Conservation (phyloP, 2,113 vertebrate species). For the Sander vitreus region DNA sequence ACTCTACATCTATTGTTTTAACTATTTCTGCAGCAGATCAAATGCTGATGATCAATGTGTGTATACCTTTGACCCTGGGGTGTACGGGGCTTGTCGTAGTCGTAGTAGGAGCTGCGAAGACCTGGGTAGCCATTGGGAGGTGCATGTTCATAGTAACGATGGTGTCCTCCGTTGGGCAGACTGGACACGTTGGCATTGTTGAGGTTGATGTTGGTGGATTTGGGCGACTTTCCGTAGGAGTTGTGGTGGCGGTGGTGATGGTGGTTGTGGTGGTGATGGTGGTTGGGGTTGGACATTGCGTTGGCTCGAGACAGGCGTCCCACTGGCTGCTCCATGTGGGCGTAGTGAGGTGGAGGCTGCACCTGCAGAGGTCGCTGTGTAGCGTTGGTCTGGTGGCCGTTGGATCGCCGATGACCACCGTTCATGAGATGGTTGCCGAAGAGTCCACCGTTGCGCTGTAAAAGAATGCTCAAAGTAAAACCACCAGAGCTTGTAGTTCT, state of each 20-base stretch:
- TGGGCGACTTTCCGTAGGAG: constrained; percentile 93
- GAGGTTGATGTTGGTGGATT: constrained; percentile 98
- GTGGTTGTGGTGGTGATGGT: constrained; percentile 90
- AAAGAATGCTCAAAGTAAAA: constrained; percentile 78
- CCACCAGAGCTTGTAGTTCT: constrained; percentile 33
- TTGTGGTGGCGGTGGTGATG: constrained; percentile 92
- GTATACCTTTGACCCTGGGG: constrained; percentile 93
- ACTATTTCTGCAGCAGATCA: constrained; percentile 3
- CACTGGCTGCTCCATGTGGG: constrained; percentile 90
- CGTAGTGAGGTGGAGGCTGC: constrained; percentile 93
- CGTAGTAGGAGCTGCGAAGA: constrained; percentile 82
- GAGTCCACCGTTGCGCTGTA: constrained; percentile 95
- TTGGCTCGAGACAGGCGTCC: constrained; percentile 90
- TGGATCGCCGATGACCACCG: constrained; percentile 91
- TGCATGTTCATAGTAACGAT: constrained; percentile 87
- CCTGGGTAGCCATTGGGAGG: constrained; percentile 88
- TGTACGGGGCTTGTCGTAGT: constrained; percentile 88
- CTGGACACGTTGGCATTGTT: constrained; percentile 98
- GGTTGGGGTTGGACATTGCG: constrained; percentile 91
- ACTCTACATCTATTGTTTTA: constrained; percentile 1
- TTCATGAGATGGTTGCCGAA: constrained; percentile 97
- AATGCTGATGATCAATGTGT: background rate
- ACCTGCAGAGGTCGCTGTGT: constrained; percentile 97
- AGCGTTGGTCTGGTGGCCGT: constrained; percentile 95
- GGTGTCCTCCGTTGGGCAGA: constrained; percentile 90